Conservation (phyloP, 2,888 invertebrate species). For the Patella ulyssiponensis region DNA sequence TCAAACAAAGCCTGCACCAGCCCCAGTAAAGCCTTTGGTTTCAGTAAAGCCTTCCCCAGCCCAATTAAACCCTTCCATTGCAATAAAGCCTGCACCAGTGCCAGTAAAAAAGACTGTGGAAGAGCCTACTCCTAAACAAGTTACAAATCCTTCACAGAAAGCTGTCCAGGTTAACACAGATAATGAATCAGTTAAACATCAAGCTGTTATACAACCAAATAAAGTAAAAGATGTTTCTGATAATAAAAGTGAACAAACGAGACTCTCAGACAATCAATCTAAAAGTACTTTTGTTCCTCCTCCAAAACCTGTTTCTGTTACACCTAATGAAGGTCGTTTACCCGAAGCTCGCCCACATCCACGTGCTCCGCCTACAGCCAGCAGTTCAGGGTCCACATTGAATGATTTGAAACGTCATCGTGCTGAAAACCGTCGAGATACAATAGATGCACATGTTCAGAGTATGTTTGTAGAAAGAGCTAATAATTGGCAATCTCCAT, state of each 20-base stretch:
- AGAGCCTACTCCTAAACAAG: too few relatives aligned
- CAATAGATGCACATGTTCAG: constrained; percentile 55
- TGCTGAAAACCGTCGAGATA: constrained; percentile 39
- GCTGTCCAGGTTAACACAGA: not conserved
- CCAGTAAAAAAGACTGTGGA: not conserved
- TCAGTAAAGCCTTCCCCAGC: constrained; percentile 18
- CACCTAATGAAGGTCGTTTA: too few relatives aligned
- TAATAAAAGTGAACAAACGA: too few relatives aligned
- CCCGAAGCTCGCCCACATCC: not conserved
- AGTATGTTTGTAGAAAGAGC: constrained; percentile 55
- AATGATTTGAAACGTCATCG: constrained; percentile 28
- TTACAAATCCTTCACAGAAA: too few relatives aligned
- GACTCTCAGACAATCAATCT: too few relatives aligned
- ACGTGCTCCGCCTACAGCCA: constrained; percentile 8
- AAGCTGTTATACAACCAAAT: constrained; percentile 11
- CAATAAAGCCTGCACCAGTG: not conserved
- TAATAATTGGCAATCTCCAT: constrained; percentile 4
- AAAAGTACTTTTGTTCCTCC: too few relatives aligned
- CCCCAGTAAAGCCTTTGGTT: constrained; percentile 10
- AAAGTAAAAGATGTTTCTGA: too few relatives aligned
- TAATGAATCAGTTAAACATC: constrained; percentile 20
- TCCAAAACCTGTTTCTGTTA: too few relatives aligned
- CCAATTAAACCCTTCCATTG: not conserved
- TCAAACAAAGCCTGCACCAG: not conserved
- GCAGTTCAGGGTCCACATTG: constrained; percentile 14